A percentile compares a stretch with the other conserved stretches of the same genome.
Conservation (phyloP, 2,113 vertebrate species). For the Lathamus discolor region DNA sequence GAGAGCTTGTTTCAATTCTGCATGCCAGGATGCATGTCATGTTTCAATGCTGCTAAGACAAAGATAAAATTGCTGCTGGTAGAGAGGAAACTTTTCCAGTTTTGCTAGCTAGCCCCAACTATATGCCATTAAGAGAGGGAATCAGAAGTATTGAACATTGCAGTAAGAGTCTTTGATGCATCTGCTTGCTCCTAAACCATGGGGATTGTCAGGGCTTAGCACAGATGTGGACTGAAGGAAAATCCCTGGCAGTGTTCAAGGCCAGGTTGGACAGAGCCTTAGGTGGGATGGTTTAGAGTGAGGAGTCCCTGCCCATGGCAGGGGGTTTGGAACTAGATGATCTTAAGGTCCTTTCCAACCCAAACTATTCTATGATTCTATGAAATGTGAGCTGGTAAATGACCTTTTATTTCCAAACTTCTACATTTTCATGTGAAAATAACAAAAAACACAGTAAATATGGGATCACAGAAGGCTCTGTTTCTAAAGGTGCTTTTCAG, state of each 20-base stretch:
- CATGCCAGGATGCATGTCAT: fast-evolving
- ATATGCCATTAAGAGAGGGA: not conserved
- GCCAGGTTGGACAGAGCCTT: no score
- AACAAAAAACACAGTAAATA: not conserved
- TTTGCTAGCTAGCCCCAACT: not conserved
- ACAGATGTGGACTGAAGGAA: not conserved
- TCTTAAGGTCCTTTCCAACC: no score
- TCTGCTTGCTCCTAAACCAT: not conserved
- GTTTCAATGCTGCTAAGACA: not conserved
- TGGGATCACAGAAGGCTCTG: not conserved
- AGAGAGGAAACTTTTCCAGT: not conserved
- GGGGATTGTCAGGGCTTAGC: not conserved
- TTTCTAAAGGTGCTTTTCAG: not conserved
- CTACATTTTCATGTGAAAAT: not conserved
- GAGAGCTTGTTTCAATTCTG: not conserved
- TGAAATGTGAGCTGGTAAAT: not conserved
- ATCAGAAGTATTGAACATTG: not conserved
- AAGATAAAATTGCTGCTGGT: not conserved
- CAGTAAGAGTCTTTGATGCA: not conserved
- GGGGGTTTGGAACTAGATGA: no score
- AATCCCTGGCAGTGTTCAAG: no score
- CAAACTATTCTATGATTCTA: no score
- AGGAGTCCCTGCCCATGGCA: no score
- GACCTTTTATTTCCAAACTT: not conserved
- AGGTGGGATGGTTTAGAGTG: no score